Evolutionary conservation across 2,113 vertebrate genomes (phyloP), one percentile per base, ranked within the genome.

Genomic region (Clarias magur): DNA sequence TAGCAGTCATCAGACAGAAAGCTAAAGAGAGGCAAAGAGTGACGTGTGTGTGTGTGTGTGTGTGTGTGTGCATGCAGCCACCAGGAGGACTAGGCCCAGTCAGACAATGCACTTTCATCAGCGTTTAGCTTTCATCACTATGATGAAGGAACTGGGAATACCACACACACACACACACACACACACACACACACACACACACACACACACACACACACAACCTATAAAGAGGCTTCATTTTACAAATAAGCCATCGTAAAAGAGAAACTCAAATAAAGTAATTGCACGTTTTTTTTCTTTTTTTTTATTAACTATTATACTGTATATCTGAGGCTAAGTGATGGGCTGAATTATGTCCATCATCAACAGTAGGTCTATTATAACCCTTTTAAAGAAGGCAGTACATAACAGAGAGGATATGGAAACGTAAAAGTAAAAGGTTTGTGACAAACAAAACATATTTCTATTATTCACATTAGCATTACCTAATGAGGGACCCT

Each of bases 191-290:
- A 87, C 81, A 65, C 67, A 42, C 87, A 76, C 70, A 88, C 84
- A 88, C 75, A 57, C 34, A 34, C 34, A 34, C 34, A 42, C 87
- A 76, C 70, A 87, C 84, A 88, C 75, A 54, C 79, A 88, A 56
- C 89, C 92, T 79, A 93, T 93, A 93, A 94, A 95, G 93, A 90
- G 91, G 93, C 84, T 91, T 91, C 83, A 25, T 81, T 80, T 94
- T 91, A 91, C 92, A 60, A 60, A 91, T 89, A 91, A 90, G 80
- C 91, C 83, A 92, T 94, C 87, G 90, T 86, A 86, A 89, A 92
- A 91, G 86, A 91, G 38, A 89, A 92, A 85, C 84, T 89, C 80
- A 88, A 91, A 94, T 92, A 94, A 87, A 76, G 57, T 88, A 89
- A 91, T 92, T 89, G 91, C 90, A 88, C 91, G 30, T 34, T 34